phyloP scores from a whole-genome alignment of 1,140 invertebrate genomes.

The Dinoponera quadriceps region DNA sequence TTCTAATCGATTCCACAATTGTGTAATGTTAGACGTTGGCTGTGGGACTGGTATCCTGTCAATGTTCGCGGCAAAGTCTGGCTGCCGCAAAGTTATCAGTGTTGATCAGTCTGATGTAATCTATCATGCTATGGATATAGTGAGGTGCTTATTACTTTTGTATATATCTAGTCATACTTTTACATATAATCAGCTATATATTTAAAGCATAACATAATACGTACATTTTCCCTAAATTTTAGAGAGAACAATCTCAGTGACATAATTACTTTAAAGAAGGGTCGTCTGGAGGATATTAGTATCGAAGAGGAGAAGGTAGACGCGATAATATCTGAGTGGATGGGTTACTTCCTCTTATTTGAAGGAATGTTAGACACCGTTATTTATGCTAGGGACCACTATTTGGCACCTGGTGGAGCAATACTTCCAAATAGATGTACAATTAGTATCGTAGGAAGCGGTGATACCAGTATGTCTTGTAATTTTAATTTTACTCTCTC shows the following conservation, averaged over 20 bases:
- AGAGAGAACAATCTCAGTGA: slow-evolving; percentile 92
- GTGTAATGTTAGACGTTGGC: slow-evolving; percentile 97
- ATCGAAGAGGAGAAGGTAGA: slow-evolving; percentile 95
- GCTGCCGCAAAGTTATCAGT: slow-evolving; percentile 96
- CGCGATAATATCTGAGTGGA: slow-evolving; percentile 99
- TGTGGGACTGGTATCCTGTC: slow-evolving; percentile 99
- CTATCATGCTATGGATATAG: slow-evolving; percentile 93
- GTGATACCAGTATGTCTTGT: slow-evolving; percentile 91
- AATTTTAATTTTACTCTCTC: too few species aligned
- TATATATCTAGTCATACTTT: slow-evolving; percentile 51
- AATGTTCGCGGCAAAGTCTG: slow-evolving; percentile 97
- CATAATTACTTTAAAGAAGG: slow-evolving; percentile 92
- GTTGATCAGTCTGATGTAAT: slow-evolving; percentile 97
- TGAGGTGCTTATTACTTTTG: slow-evolving; percentile 89
- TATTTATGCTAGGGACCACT: slow-evolving; percentile 96
- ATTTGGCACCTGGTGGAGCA: slow-evolving; percentile 92
- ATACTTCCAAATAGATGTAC: slow-evolving; percentile 96
- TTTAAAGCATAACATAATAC: not conserved
- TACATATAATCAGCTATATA: not conserved
- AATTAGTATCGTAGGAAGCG: slow-evolving; percentile 94
- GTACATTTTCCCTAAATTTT: slow-evolving; percentile 79
- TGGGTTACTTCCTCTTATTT: slow-evolving; percentile 99
- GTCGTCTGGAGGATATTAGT: slow-evolving; percentile 95
- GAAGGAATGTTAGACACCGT: slow-evolving; percentile 99
- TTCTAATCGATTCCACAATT: slow-evolving; percentile 88